Conservation (phyloP, 2,888 invertebrate species). For the Diadegma fenestrale region DNA sequence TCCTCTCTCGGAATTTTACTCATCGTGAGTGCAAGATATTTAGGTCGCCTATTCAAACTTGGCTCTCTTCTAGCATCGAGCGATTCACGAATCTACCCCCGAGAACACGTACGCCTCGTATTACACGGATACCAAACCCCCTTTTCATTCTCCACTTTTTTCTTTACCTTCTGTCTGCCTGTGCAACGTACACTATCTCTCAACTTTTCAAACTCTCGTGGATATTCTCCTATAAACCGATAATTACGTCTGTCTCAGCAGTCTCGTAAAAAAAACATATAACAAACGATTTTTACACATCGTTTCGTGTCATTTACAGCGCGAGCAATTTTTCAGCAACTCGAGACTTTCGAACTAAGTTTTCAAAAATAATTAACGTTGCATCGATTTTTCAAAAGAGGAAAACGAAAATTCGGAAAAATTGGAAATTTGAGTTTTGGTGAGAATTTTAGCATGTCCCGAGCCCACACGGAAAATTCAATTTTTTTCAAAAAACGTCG, state of each 20-base stretch:
- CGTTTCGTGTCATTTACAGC: not conserved
- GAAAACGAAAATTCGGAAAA: not conserved
- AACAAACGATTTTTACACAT: not conserved
- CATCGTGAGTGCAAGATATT: conserved; percentile 57
- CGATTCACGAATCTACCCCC: conserved; percentile 48
- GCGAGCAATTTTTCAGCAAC: not conserved
- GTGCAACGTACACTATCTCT: conserved; percentile 22
- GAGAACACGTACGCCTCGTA: conserved; percentile 37
- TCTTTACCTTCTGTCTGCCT: conserved; percentile 7
- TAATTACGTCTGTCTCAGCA: conserved; percentile 30
- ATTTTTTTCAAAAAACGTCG: too few relatives aligned
- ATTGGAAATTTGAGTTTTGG: not conserved
- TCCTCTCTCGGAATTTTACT: conserved; percentile 41
- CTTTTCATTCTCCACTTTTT: conserved; percentile 2
- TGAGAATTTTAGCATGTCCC: not conserved
- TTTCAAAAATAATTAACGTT: not conserved
- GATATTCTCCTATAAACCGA: conserved; percentile 4
- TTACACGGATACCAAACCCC: conserved; percentile 14
- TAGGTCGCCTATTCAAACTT: conserved; percentile 58
- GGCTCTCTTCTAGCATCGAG: conserved; percentile 42
- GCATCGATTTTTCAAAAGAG: not conserved
- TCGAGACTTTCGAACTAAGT: not conserved
- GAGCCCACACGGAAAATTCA: too few relatives aligned
- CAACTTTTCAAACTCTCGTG: conserved; percentile 4
- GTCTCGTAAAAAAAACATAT: not conserved